phyloP scores from a whole-genome alignment of 2,888 invertebrate genomes.

The Pyralis farinalis region DNA sequence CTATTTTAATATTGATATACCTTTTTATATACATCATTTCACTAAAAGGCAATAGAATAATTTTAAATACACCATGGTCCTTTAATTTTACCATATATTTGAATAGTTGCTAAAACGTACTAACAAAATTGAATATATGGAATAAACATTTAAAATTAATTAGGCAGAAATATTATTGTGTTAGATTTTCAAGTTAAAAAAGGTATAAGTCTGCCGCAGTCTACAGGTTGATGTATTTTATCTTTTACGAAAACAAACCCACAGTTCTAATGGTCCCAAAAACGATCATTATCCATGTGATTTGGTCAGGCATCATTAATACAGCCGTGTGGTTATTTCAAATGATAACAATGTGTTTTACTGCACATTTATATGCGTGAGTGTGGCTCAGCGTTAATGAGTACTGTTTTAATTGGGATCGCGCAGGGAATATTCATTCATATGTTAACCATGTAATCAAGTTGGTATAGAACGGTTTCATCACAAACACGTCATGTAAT shows the following conservation, averaged over 20 bases:
- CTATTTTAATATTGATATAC: slow-evolving; percentile 34
- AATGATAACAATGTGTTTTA: background rate
- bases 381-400: background rate
- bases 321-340: no score
- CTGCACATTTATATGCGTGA: background rate
- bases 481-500: background rate
- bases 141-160: no score
- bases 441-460: no score
- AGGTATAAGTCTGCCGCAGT: no score
- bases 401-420: background rate
- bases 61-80: slow-evolving; percentile 64
- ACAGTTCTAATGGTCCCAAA: no score
- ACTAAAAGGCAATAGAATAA: slow-evolving; percentile 63
- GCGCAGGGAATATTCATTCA: background rate
- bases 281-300: no score
- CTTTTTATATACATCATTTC: slow-evolving; percentile 42
- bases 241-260: no score
- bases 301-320: no score
- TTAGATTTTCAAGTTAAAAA: no score
- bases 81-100: slow-evolving; percentile 37
- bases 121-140: background rate
- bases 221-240: no score
- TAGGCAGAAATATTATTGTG: no score
- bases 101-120: background rate
- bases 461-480: background rate